phyloP scores from a whole-genome alignment of 2,888 invertebrate genomes.

The Protodeltote pygarga region DNA sequence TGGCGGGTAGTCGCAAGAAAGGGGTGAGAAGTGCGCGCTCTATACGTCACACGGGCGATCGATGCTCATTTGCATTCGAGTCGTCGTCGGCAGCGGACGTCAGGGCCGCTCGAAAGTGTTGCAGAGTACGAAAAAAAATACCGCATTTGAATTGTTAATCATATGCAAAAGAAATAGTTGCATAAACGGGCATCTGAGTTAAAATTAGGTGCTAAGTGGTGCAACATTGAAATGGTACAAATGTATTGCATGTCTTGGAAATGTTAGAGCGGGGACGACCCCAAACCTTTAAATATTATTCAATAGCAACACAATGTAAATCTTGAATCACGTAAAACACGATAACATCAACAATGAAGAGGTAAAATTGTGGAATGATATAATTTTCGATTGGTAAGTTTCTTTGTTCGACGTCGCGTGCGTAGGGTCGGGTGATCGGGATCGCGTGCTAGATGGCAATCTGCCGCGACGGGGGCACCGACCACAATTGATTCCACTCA shows the following conservation, averaged over 20 bases:
- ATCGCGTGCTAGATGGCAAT: slow-evolving; percentile 83
- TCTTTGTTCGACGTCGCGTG: slow-evolving; percentile 79
- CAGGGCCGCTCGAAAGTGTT: slow-evolving; percentile 83
- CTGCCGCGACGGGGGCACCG: slow-evolving; percentile 73
- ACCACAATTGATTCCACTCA: slow-evolving; percentile 79
- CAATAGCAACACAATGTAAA: slow-evolving; percentile 32
- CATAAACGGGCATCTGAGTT: slow-evolving; percentile 73
- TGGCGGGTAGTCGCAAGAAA: slow-evolving; percentile 84
- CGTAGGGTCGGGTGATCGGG: slow-evolving; percentile 77
- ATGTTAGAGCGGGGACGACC: slow-evolving; percentile 17
- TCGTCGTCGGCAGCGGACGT: slow-evolving; percentile 79
- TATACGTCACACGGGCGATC: slow-evolving; percentile 81
- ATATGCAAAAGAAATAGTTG: slow-evolving; percentile 79
- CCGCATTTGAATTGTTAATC: slow-evolving; percentile 84
- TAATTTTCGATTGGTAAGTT: slow-evolving; percentile 71
- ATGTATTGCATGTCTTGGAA: slow-evolving; percentile 25
- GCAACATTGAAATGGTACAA: slow-evolving; percentile 68
- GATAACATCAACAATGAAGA: slow-evolving; percentile 54
- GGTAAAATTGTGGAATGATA: slow-evolving; percentile 61
- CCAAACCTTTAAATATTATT: slow-evolving; percentile 17
- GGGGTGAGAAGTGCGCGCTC: slow-evolving; percentile 83
- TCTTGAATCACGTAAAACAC: slow-evolving; percentile 30
- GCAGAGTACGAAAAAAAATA: slow-evolving; percentile 74
- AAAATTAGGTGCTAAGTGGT: slow-evolving; percentile 77
- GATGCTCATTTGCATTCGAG: slow-evolving; percentile 84